Percentiles rank a stretch among this genome's conserved stretches.
These are phyloP conservation scores for Agriopis leucophaearia DNA, from an alignment of 2,888 invertebrate genomes.

Conservation along the genomic window DNA sequence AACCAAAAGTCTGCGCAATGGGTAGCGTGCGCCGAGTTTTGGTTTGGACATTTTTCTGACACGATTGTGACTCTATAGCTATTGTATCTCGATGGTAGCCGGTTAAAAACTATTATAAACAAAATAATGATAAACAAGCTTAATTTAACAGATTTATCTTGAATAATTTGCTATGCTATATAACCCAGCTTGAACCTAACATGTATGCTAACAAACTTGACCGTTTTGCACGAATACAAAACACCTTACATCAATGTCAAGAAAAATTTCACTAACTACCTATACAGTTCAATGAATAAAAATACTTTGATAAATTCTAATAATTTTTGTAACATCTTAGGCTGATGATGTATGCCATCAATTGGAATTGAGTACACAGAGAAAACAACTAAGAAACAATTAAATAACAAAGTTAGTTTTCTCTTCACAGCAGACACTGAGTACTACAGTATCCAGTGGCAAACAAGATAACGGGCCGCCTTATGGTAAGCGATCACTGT, in stretches of 20 bases:
- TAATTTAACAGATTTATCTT: not conserved
- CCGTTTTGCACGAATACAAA: conserved; percentile 41
- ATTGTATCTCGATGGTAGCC: too few relatives aligned
- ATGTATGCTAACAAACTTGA: not conserved
- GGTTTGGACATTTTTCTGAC: too few relatives aligned
- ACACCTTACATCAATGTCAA: conserved; percentile 57
- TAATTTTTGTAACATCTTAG: conserved; percentile 6
- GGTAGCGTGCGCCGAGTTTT: too few relatives aligned
- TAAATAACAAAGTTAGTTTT: not conserved
- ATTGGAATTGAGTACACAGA: not conserved
- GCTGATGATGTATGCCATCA: conserved; percentile 5
- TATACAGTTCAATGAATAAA: conserved; percentile 33
- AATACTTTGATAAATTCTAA: conserved; percentile 32
- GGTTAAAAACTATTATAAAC: too few relatives aligned
- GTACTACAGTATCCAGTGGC: too few relatives aligned
- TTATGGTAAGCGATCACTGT: too few relatives aligned
- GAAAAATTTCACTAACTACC: conserved; percentile 58
- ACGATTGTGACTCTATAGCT: too few relatives aligned
- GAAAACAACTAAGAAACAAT: not conserved
- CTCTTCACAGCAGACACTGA: too few relatives aligned
- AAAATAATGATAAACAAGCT: too few relatives aligned
- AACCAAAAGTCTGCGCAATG: too few relatives aligned
- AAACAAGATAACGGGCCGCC: too few relatives aligned
- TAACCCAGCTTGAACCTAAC: not conserved
- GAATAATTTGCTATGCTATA: too few relatives aligned